phyloP scores from a whole-genome alignment of 92 coral and sea anemone genomes.

The Phymanthus crucifer region DNA sequence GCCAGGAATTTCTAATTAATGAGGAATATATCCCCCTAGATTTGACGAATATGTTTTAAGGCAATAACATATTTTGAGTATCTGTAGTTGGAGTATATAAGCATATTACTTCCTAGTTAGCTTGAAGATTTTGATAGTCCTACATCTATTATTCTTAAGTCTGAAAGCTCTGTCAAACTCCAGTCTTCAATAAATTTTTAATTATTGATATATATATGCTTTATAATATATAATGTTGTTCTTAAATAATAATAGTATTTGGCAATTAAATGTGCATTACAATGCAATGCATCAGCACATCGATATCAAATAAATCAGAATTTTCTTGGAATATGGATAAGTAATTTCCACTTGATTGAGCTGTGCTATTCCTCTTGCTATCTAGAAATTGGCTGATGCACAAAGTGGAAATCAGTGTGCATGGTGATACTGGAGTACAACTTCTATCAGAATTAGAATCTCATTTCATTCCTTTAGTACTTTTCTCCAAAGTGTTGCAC shows the following conservation, averaged over 20 bases:
- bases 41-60: too few relatives aligned
- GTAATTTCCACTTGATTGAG: not conserved
- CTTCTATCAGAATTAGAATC: not conserved
- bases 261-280: not conserved
- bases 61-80: too few relatives aligned
- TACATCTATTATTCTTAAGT: not conserved
- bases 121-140: not conserved
- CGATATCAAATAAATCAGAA: not conserved
- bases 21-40: too few relatives aligned
- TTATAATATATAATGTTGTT: not conserved
- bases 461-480: too few relatives aligned
- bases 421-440: not conserved
- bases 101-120: not conserved
- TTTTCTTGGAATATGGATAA: not conserved
- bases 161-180: not conserved
- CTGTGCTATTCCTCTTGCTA: not conserved
- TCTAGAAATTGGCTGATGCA: not conserved
- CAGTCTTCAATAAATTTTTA: not conserved
- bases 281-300: not conserved
- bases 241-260: not conserved
- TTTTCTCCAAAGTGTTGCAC: too few relatives aligned
- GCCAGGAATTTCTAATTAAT: too few relatives aligned
- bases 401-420: not conserved
- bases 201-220: not conserved
- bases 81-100: not conserved